Conservation (phyloP, 2,113 vertebrate species). For the Podarcis raffonei region DNA sequence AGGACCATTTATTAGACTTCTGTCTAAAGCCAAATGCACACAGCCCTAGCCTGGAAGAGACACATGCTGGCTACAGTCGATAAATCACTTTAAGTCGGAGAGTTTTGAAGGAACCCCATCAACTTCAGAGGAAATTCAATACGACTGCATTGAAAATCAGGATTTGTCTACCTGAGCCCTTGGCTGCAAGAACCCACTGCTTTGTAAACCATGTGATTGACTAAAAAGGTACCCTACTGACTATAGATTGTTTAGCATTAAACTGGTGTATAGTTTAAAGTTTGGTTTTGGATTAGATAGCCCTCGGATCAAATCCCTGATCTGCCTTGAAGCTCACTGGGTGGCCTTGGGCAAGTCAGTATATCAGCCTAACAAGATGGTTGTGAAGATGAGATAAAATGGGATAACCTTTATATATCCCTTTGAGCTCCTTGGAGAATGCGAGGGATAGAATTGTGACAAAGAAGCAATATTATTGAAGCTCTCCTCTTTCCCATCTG, state of each 20-base stretch:
- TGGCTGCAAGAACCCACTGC: background rate
- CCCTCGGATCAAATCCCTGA: background rate
- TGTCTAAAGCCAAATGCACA: background rate
- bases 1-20: background rate
- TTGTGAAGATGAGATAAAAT: background rate
- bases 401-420: background rate
- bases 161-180: background rate
- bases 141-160: background rate
- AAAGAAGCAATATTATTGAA: background rate
- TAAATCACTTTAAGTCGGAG: background rate
- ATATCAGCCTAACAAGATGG: background rate
- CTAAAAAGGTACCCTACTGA: background rate
- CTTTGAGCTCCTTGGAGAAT: background rate
- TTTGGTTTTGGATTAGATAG: background rate
- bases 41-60: background rate
- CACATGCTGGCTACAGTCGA: background rate
- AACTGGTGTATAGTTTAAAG: background rate
- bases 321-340: background rate
- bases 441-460: background rate
- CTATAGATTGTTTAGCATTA: background rate
- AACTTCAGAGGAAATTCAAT: background rate
- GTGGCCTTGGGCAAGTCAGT: background rate
- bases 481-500: background rate
- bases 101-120: background rate
- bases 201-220: background rate